Base-by-base conservation (phyloP, 2,888 invertebrate genomes). In the Neoscelio sp. region DNA sequence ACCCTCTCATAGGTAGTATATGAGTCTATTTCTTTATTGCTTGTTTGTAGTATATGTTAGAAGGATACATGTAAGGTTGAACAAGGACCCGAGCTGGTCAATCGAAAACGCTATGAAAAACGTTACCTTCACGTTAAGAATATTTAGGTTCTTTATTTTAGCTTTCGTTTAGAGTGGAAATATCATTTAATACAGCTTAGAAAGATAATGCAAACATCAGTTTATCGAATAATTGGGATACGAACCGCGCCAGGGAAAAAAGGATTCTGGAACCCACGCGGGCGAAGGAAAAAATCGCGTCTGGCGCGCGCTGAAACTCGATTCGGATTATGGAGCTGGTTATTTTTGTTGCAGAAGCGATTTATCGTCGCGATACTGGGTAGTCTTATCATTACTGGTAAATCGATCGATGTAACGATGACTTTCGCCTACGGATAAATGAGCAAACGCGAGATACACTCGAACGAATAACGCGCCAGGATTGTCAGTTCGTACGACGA, bases 341-440 rank as follows among this genome's bases (percentile, higher is more conserved):
- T 10, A 50, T 60, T 52, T 60, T 60, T 71, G 26, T 62, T 46
- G 58, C 48, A 10, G 5, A 5, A 0, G 13, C 38, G 13, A 68
- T 48, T 38, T 58, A 58, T 58, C n/a, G 38, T 18, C 26, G 12
- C 18, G 70, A 46, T 42, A 70, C 20, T 20, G 6, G 7, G 28
- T 12, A 5, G 13, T 54, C 56, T 68, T 58, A 70, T 60, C 58
- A 30, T 44, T 58, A 18, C 50, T 60, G 30, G 35, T 58, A 40
- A 70, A 70, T 70, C 58, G 58, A 60, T 50, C 68, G 58, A 68
- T 46, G 26, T 56, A 46, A 58, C 40, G 42, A 70, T 60, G 46
- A 58, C 70, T 48, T 58, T 50, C 70, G 58, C 70, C 58, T 28
- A 35, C 48, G 40, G 23, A 46, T 40, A 56, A 68, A 56, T 56